phyloP scores from a whole-genome alignment of 2,797 vertebrate genomes.

The Smutsia temminckii region DNA sequence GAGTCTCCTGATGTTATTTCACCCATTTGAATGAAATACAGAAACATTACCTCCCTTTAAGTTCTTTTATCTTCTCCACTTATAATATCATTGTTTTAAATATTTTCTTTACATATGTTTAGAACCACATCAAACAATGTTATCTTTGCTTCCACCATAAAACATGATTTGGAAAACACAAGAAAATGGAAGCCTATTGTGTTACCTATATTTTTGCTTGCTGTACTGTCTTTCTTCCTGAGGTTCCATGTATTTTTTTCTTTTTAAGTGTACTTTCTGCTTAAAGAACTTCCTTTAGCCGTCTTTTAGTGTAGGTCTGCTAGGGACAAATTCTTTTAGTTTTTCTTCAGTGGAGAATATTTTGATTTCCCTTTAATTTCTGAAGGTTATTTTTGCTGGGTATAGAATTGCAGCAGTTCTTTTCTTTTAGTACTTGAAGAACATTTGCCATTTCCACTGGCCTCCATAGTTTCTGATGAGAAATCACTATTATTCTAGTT shows the following conservation, averaged over 20 bases:
- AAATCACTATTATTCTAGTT: background rate
- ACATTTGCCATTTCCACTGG: background rate
- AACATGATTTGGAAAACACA: background rate
- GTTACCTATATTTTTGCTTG: background rate
- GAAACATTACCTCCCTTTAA: background rate
- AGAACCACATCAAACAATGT: background rate
- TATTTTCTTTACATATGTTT: background rate
- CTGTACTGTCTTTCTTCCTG: background rate
- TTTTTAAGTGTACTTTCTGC: background rate
- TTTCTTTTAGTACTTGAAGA: background rate
- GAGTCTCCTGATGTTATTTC: background rate
- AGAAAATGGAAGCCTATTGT: background rate
- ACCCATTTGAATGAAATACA: background rate
- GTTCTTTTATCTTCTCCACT: background rate
- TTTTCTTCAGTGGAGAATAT: background rate
- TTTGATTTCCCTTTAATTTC: background rate
- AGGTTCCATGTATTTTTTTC: background rate
- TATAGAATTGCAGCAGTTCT: background rate
- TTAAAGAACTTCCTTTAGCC: background rate
- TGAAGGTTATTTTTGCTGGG: background rate
- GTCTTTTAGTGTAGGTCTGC: background rate
- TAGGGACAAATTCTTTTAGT: background rate
- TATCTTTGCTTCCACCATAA: background rate
- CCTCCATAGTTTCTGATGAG: background rate
- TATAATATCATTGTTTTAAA: background rate